Percentiles rank a stretch among this genome's conserved stretches.
Evolutionary conservation across 1,140 invertebrate genomes (phyloP).

Genomic region (Euura lappo): DNA sequence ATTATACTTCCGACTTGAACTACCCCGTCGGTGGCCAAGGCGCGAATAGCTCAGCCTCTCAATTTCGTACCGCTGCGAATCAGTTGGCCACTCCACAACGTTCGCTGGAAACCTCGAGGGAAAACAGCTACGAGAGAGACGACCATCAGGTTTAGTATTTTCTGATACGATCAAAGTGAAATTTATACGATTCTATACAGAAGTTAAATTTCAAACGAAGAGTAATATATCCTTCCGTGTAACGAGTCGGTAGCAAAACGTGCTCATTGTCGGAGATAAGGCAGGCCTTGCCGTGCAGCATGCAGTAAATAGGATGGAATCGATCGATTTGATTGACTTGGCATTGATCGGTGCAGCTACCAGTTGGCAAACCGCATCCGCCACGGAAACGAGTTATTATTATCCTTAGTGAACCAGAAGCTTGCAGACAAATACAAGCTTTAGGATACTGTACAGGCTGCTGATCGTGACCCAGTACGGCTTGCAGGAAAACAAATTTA

Average conservation of each 20-base stretch:
- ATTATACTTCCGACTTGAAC: slow-evolving; percentile 96
- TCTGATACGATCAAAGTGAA: too few species aligned
- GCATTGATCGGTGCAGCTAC: not conserved
- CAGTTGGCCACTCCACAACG: slow-evolving; percentile 80
- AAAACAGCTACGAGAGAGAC: slow-evolving; percentile 84
- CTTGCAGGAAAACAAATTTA: too few species aligned
- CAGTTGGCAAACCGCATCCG: not conserved
- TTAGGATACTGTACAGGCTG: not conserved
- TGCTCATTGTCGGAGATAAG: slow-evolving; percentile 8
- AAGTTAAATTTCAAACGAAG: slow-evolving; percentile 26
- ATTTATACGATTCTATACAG: too few species aligned
- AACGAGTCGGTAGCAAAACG: not conserved
- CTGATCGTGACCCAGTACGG: too few species aligned
- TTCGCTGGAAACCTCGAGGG: slow-evolving; percentile 79
- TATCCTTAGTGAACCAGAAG: not conserved
- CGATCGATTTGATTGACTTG: not conserved
- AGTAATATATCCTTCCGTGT: slow-evolving; percentile 40
- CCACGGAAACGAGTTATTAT: not conserved
- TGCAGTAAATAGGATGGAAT: not conserved
- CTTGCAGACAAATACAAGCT: not conserved
- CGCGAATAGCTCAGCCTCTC: slow-evolving; percentile 84
- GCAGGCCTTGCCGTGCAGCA: not conserved
- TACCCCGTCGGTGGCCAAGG: slow-evolving; percentile 86
- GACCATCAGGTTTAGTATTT: slow-evolving; percentile 59
- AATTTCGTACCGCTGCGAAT: slow-evolving; percentile 79